Evolutionary conservation across 2,113 vertebrate species (phyloP).

Genomic region (Origma solitaria): DNA sequence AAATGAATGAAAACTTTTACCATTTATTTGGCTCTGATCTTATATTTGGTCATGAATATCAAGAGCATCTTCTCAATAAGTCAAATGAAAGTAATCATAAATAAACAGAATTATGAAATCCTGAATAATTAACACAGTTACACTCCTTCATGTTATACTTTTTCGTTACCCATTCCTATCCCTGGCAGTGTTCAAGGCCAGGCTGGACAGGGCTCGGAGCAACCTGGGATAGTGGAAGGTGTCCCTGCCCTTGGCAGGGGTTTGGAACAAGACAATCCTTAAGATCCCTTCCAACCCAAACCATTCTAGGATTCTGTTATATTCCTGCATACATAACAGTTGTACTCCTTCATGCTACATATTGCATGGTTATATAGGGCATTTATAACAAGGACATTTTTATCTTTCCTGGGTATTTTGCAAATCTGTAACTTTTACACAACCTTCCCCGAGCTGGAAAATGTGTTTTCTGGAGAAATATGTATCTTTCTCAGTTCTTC

Average conservation of each 20-base stretch:
- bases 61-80: constrained; percentile 62
- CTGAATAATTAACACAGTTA: neutral
- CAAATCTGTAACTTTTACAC: neutral
- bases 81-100: constrained; percentile 56
- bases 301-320: neutral
- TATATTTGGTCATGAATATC: constrained; percentile 46
- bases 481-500: neutral
- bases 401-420: neutral
- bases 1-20: constrained; percentile 52
- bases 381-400: neutral
- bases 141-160: neutral
- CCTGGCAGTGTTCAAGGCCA: neutral
- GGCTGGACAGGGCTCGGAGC: neutral
- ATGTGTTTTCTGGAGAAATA: neutral
- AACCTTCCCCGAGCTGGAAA: neutral
- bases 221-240: neutral
- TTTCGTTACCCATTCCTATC: neutral
- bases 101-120: neutral
- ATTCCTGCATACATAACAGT: neutral
- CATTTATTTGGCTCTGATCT: constrained; percentile 58
- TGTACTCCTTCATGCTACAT: neutral
- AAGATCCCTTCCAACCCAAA: neutral
- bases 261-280: neutral
- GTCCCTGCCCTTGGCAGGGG: neutral
- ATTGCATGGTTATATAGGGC: neutral